These are phyloP conservation scores for Scolopax rusticola DNA, from an alignment of 2,797 vertebrate species.

Conservation along the genomic window DNA sequence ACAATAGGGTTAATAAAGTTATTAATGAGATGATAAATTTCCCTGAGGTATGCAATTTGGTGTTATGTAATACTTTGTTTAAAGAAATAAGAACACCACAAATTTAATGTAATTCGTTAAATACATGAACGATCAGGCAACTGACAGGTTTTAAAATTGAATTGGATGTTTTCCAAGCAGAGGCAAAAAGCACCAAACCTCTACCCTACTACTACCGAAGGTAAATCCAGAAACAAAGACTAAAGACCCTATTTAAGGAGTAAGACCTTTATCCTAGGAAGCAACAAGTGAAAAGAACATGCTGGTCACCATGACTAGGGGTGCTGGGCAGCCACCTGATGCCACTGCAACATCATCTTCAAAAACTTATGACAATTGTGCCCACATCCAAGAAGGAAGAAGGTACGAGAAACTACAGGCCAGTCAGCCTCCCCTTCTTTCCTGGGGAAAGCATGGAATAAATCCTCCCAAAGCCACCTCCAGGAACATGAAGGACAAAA, in stretches of 20 bases:
- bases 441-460: neutral
- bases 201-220: neutral
- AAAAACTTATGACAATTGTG: neutral
- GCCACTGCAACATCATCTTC: neutral
- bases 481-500: neutral
- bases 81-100: neutral
- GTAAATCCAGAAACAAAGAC: neutral
- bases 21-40: neutral
- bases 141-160: conserved; percentile 44
- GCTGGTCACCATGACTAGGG: accelerated
- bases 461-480: neutral
- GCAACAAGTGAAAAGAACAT: neutral
- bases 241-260: neutral
- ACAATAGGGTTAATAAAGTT: neutral
- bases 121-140: conserved; percentile 18
- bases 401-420: neutral
- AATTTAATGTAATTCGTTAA: neutral
- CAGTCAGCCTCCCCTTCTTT: neutral
- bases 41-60: neutral
- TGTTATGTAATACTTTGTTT: neutral
- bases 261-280: neutral
- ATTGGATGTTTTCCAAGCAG: conserved; percentile 9
- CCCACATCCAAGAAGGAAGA: neutral
- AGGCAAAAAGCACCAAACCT: neutral
- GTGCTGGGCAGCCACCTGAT: neutral